Base-by-base conservation (phyloP, 2,113 vertebrate species). In the Sapayoa aenigma region DNA sequence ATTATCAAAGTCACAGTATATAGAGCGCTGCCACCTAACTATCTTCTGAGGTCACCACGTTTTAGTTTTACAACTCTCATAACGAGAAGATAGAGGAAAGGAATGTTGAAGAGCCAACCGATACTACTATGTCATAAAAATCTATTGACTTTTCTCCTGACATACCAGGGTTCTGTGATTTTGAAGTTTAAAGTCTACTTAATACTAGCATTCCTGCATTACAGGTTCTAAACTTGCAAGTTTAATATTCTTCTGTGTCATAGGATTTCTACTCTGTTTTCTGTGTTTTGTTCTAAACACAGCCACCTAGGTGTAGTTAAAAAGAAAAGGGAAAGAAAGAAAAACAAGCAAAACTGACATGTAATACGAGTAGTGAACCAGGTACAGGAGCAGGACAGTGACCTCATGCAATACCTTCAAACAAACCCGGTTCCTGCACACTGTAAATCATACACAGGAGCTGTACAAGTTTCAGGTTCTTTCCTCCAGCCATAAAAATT, bases 401-500 rank as follows among this genome's bases (percentile, higher is more conserved):
- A 69, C 68, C 65, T 74, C 47, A 84, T 1, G 8, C 53, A 90
- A 56, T 11, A 80, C 63, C 67, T 88, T 20, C 72, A 87, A 65
- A 44, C 39, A 42, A 94, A 19, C 58, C 37, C 35, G 56, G 47
- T 11, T 78, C 60, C 27, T 76, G 58, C 67, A 24, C 2, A 37
- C 18, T 5, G 8, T 5, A 81, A 81, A 27, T 44, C 56, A 50
- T 0, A 30, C 42, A 66, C 63, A 88, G 59, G 71, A 93, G 75
- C 82, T 62, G 37, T 14, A 50, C 49, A 83, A 73, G 47, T 58
- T 46, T 85, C 42, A 49, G 49, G 55, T 67, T 88, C 72, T 94
- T 76, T 74, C 63, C 82, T 95, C 74, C 53, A 93, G 92, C 46
- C 88, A 95, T 42, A 85, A 49, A 76, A 76, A 69, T 90, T 87